A percentile compares a stretch with the other conserved stretches of the same genome.
These are phyloP conservation scores for Amphipyra tragopoginis DNA, from an alignment of 2,888 invertebrate species.

Conservation along the genomic window DNA sequence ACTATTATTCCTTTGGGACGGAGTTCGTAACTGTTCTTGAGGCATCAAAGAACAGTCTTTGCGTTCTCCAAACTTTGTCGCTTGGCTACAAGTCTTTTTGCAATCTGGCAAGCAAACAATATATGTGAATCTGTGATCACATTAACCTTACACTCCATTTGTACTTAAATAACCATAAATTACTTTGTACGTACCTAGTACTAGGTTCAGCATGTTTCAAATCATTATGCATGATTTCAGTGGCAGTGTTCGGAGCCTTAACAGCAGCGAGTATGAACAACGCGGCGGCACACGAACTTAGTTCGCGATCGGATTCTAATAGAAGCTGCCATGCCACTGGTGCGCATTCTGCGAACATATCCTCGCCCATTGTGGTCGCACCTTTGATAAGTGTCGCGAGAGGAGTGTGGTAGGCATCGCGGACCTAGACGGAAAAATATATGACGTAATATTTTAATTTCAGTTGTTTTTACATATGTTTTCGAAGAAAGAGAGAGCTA, in stretches of 20 bases:
- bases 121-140: too few relatives aligned
- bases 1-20: too few relatives aligned
- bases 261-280: constrained; percentile 98
- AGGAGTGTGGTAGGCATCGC: constrained; percentile 97
- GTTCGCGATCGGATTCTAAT: constrained; percentile 97
- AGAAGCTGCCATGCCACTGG: constrained; percentile 98
- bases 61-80: too few relatives aligned
- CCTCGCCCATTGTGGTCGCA: constrained; percentile 96
- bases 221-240: constrained; percentile 96
- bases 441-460: too few relatives aligned
- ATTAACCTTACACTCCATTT: too few relatives aligned
- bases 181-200: constrained; percentile 91
- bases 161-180: neutral
- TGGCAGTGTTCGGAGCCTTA: constrained; percentile 96
- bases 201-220: constrained; percentile 95
- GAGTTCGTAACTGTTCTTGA: too few relatives aligned
- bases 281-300: constrained; percentile 95
- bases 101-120: too few relatives aligned
- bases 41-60: too few relatives aligned
- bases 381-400: constrained; percentile 96
- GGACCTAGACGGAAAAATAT: constrained; percentile 89
- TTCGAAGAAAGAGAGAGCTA: too few relatives aligned
- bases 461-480: too few relatives aligned
- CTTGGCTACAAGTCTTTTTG: too few relatives aligned
- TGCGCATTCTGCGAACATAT: constrained; percentile 95